Evolutionary conservation across 2,888 invertebrate genomes (phyloP), one percentile per base, ranked within the genome.

Genomic region (Arrhopalites spinosus): DNA sequence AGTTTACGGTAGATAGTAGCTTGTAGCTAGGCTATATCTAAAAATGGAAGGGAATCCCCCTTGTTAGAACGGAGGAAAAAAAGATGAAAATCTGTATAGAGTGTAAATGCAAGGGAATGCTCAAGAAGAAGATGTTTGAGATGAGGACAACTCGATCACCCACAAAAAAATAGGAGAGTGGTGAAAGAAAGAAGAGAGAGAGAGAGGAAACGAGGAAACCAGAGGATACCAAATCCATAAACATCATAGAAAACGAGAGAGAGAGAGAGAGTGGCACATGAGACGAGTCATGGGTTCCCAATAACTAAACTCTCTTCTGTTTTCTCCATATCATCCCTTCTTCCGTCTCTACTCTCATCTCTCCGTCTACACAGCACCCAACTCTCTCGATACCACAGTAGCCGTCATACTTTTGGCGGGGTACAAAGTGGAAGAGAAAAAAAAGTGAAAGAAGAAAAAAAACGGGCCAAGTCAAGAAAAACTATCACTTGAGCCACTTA

Each of bases 401-500:
- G 36, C 56, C 70, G 70, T 70, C 70, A 70, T 56, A 56, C 56
- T 45, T 69, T 53, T 36, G 36, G 36, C 36, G 36, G 36, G 53
- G 53, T 20, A 53, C 23, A 20, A 20, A 53, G 17, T 20, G 23
- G 53, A 53, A 17, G 53, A 53, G 36, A 11, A 36, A 13, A 11
- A 68, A 25, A 17, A 17, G 17, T 15, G 27, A 23, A n/a, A n/a
- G n/a, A n/a, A n/a, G n/a, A n/a, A 36, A 36, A 36, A 36, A 36
- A 3, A 7, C 36, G 36, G 36, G 36, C 36, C 36, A 36, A 36
- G 5, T 36, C 36, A 36, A 36, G 45, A 63, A 53, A 53, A 53
- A 29, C 63, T 47, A 73, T 64, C 73, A 73, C 73, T 73, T 73
- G 47, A 66, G 73, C 66, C 73, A 73, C 73, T 73, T 73, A 73